These are phyloP conservation scores for Apamea epomidion DNA, from an alignment of 2,888 invertebrate species.

Conservation along the genomic window DNA sequence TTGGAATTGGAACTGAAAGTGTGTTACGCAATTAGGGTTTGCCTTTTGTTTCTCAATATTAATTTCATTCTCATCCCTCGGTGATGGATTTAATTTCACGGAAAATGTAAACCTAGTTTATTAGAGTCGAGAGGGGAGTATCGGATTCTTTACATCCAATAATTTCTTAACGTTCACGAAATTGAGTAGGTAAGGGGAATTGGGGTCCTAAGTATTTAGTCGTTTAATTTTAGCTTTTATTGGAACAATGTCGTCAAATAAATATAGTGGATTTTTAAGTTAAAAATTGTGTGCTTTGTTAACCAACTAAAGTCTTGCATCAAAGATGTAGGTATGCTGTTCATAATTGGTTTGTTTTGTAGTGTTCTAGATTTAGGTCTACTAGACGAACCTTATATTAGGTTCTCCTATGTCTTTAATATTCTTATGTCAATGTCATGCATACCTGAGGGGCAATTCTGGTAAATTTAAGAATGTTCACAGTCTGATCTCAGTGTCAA, in stretches of 20 bases:
- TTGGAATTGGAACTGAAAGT: neutral
- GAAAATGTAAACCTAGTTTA: constrained; percentile 14
- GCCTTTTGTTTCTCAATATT: constrained; percentile 1
- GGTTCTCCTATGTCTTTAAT: too few relatives aligned
- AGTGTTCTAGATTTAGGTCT: too few relatives aligned
- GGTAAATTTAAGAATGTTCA: too few relatives aligned
- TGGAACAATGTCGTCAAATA: neutral
- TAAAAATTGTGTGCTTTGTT: neutral
- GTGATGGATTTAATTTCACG: constrained; percentile 23
- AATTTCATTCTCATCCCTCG: neutral
- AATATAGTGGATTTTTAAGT: neutral
- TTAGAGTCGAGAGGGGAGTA: constrained; percentile 2
- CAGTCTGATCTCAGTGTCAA: too few relatives aligned
- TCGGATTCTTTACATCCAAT: constrained; percentile 13
- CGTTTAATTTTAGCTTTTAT: neutral
- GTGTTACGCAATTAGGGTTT: neutral
- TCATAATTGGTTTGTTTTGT: neutral
- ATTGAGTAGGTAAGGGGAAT: constrained; percentile 2
- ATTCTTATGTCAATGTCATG: too few relatives aligned
- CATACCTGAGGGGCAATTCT: too few relatives aligned
- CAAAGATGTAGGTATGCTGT: neutral
- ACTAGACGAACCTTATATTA: too few relatives aligned
- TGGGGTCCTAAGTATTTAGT: neutral
- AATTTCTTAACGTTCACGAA: constrained; percentile 22
- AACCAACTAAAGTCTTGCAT: neutral